A percentile compares a stretch with the other conserved stretches of the same genome.
phyloP scores from a whole-genome alignment of 1,140 invertebrate genomes.

The Rhizoglyphus robini region DNA sequence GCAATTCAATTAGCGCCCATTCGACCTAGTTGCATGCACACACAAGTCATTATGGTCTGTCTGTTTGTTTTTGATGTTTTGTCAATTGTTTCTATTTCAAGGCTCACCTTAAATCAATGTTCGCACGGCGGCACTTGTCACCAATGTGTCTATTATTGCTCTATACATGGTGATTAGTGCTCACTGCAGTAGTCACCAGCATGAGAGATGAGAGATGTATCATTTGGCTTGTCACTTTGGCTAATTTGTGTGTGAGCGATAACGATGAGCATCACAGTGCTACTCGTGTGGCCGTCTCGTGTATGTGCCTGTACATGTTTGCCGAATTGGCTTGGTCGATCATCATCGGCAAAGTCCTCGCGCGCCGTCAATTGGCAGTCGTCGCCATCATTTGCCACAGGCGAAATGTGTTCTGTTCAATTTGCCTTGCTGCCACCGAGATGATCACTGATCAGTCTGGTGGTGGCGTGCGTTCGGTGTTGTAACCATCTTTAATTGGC shows the following conservation, averaged over 20 bases:
- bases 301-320: neutral
- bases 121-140: neutral
- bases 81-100: too few relatives aligned
- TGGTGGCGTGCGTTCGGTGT: too few relatives aligned
- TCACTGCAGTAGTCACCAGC: neutral
- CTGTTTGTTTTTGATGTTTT: too few relatives aligned
- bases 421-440: neutral
- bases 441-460: neutral
- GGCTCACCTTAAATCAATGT: too few relatives aligned
- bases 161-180: neutral
- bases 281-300: conserved; percentile 11
- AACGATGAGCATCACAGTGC: neutral
- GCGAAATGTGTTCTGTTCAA: neutral
- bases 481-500: neutral
- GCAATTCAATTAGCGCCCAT: too few relatives aligned
- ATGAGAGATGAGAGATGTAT: too few relatives aligned
- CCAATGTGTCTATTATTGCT: neutral
- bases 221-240: neutral
- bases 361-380: neutral
- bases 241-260: neutral
- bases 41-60: too few relatives aligned
- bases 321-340: neutral
- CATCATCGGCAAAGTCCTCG: neutral
- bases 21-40: too few relatives aligned
- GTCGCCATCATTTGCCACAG: conserved; percentile 1